These are phyloP conservation scores for Prionailurus viverrinus DNA, from an alignment of 2,113 vertebrate species.

Conservation along the genomic window DNA sequence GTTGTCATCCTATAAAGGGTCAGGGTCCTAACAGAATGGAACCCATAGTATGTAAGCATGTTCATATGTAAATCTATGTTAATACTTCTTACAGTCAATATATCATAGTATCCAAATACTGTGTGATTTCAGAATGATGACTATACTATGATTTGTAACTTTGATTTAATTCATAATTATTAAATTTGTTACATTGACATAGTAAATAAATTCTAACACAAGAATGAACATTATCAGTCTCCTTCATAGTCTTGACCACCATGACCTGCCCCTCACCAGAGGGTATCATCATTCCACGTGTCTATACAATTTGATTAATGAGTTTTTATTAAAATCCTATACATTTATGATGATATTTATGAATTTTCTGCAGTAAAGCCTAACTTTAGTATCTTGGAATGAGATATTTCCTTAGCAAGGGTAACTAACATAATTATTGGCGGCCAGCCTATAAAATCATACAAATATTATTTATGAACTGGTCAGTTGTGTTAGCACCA, in stretches of 20 bases:
- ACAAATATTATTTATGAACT: conserved; percentile 34
- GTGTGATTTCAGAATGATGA: background rate
- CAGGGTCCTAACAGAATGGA: background rate
- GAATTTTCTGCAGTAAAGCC: background rate
- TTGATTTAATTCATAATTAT: conserved; percentile 7
- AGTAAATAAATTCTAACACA: conserved; percentile 30
- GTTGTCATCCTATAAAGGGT: background rate
- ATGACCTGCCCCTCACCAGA: background rate
- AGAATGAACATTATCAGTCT: background rate
- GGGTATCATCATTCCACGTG: background rate
- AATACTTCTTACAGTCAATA: background rate
- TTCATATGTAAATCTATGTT: conserved; percentile 32
- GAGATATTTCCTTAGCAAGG: conserved; percentile 44
- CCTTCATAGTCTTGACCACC: background rate
- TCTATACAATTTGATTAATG: conserved; percentile 48
- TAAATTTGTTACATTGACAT: background rate
- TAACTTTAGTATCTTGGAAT: conserved; percentile 53
- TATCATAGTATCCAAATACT: background rate
- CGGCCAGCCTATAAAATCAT: conserved; percentile 46
- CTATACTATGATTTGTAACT: background rate
- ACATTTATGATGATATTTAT: conserved; percentile 59
- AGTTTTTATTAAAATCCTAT: conserved; percentile 45
- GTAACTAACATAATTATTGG: conserved; percentile 55
- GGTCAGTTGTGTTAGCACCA: background rate
- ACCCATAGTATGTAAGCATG: background rate